A percentile compares a stretch with the other conserved stretches of the same genome.
These are phyloP conservation scores for Rugalucina vietnamica DNA, from an alignment of 2,888 invertebrate species.

Conservation along the genomic window DNA sequence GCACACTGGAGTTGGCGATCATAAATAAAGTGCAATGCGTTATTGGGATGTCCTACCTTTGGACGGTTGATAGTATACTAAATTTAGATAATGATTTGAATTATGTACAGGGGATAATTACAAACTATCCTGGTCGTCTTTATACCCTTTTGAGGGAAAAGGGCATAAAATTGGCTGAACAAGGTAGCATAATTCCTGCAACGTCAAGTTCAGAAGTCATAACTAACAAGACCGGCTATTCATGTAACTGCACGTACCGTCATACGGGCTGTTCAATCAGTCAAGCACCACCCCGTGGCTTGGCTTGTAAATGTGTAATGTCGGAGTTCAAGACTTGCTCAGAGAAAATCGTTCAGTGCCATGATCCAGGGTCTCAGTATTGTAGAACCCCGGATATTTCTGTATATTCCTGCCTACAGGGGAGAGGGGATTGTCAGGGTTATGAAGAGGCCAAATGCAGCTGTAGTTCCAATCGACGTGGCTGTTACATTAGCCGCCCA, in stretches of 20 bases:
- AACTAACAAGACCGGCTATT: not conserved
- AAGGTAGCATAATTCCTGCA: conserved; percentile 13
- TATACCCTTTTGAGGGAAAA: not conserved
- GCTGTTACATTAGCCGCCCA: not conserved
- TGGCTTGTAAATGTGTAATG: conserved; percentile 18
- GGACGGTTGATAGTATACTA: conserved; percentile 19
- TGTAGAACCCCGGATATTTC: not conserved
- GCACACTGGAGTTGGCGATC: not conserved
- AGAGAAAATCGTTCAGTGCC: not conserved
- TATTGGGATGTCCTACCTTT: conserved; percentile 17
- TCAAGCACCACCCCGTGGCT: not conserved
- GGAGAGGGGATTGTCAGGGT: not conserved
- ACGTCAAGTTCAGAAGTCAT: not conserved
- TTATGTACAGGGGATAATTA: conserved; percentile 26
- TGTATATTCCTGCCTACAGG: not conserved
- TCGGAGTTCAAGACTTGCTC: not conserved
- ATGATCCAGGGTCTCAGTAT: not conserved
- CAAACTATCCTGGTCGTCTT: conserved; percentile 23
- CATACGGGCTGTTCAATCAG: conserved; percentile 24
- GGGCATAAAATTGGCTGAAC: conserved; percentile 5
- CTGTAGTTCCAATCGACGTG: not conserved
- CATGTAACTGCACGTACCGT: conserved; percentile 17
- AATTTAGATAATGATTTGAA: not conserved
- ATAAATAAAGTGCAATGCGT: conserved; percentile 22
- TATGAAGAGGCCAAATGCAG: not conserved